A percentile compares a stretch with the other conserved stretches of the same genome.
Evolutionary conservation across 2,797 vertebrate genomes (phyloP).

Genomic region (Huso huso): DNA sequence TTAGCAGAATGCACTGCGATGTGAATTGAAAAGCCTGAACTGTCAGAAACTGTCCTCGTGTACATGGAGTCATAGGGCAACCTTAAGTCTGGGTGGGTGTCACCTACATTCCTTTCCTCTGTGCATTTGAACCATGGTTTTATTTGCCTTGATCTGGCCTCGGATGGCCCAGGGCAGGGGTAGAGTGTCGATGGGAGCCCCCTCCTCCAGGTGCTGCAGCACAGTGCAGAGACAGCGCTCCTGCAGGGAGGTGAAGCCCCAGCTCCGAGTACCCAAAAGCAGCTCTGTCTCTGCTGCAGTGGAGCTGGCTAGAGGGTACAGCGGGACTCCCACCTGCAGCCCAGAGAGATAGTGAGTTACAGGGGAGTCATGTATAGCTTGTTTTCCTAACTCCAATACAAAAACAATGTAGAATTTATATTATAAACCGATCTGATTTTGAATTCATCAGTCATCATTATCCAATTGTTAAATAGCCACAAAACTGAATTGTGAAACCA

Average conservation of each 20-base stretch:
- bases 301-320: constrained; percentile 36
- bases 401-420: neutral
- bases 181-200: constrained; percentile 18
- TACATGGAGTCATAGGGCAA: too few species aligned
- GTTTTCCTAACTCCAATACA: neutral
- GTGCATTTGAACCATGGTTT: neutral
- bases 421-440: neutral
- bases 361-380: neutral
- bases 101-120: neutral
- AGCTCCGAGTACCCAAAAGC: constrained; percentile 28
- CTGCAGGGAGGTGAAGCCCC: constrained; percentile 28
- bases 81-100: too few species aligned
- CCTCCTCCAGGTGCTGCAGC: constrained; percentile 20
- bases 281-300: constrained; percentile 37
- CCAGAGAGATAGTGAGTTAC: neutral
- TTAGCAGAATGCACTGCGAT: neutral
- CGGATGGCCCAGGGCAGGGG: constrained; percentile 28
- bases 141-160: constrained; percentile 22
- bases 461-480: too few species aligned
- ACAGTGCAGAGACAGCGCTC: constrained; percentile 34
- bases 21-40: neutral
- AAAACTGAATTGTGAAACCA: too few species aligned
- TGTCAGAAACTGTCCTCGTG: neutral
- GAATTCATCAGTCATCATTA: neutral
- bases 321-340: constrained; percentile 23